These are phyloP conservation scores for Poeciliopsis presidionis DNA, from an alignment of 2,797 vertebrate species.

Conservation along the genomic window DNA sequence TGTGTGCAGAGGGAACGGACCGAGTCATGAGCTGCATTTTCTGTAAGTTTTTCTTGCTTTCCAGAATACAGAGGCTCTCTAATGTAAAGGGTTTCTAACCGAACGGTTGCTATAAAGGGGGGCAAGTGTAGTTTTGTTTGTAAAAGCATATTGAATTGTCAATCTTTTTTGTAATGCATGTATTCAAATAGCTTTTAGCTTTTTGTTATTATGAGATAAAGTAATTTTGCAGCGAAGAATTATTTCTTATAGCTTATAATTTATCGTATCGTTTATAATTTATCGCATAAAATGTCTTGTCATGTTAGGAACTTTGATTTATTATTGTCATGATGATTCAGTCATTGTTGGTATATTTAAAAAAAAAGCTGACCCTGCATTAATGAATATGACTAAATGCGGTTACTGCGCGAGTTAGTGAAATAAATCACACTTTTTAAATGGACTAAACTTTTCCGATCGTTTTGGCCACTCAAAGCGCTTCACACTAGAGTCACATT, in stretches of 20 bases:
- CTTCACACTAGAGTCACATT: too few relatives aligned
- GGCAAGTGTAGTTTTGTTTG: background rate
- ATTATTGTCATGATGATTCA: too few relatives aligned
- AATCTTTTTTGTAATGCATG: background rate
- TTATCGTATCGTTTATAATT: background rate
- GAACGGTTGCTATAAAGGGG: background rate
- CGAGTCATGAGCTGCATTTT: constrained; percentile 11
- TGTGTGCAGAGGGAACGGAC: constrained; percentile 24
- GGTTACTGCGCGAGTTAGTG: too few relatives aligned
- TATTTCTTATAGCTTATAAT: background rate
- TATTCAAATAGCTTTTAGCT: background rate
- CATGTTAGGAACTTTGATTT: too few relatives aligned
- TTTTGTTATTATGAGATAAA: background rate
- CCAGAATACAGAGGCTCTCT: background rate
- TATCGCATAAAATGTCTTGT: too few relatives aligned
- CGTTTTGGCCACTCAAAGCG: too few relatives aligned
- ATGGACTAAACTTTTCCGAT: too few relatives aligned
- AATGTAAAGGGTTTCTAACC: background rate
- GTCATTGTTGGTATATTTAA: too few relatives aligned
- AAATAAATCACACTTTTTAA: too few relatives aligned
- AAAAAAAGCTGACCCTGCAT: too few relatives aligned
- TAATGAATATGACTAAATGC: too few relatives aligned
- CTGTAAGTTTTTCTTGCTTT: constrained; percentile 45
- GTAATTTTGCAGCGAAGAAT: background rate
- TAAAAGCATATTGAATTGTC: background rate